These are phyloP conservation scores for Epistrophe eligans DNA, from an alignment of 2,888 invertebrate species.

Conservation along the genomic window DNA sequence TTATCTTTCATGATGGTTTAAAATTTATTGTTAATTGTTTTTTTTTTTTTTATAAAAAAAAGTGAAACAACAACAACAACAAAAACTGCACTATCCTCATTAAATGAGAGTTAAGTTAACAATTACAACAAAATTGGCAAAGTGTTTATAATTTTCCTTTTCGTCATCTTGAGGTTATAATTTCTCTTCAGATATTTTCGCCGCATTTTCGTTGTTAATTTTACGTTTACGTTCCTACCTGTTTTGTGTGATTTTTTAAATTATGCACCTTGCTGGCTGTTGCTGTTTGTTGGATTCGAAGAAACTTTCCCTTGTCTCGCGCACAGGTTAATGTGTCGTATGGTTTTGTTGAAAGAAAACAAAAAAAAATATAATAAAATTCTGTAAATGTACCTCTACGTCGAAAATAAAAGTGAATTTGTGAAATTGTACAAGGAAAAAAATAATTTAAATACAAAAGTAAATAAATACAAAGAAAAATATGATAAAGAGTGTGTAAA, in stretches of 20 bases:
- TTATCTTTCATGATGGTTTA: slow-evolving; percentile 8
- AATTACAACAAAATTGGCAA: slow-evolving; percentile 53
- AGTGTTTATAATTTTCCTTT: slow-evolving; percentile 38
- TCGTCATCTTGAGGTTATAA: slow-evolving; percentile 28
- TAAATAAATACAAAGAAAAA: slow-evolving; percentile 35
- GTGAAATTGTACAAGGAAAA: slow-evolving; percentile 51
- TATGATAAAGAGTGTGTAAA: slow-evolving; percentile 23
- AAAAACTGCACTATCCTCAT: slow-evolving; percentile 28
- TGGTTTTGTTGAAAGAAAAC: slow-evolving; percentile 53
- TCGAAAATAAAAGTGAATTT: slow-evolving; percentile 61
- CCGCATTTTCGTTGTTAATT: slow-evolving; percentile 64
- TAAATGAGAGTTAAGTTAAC: slow-evolving; percentile 44
- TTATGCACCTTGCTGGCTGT: slow-evolving; percentile 69
- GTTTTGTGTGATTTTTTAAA: slow-evolving; percentile 64
- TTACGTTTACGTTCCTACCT: slow-evolving; percentile 39
- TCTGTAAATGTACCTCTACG: slow-evolving; percentile 38
- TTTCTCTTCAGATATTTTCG: slow-evolving; percentile 76
- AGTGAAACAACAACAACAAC: not conserved
- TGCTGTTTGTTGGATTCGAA: slow-evolving; percentile 53
- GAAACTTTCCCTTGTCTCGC: slow-evolving; percentile 70
- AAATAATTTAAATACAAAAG: slow-evolving; percentile 34
- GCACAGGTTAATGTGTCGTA: slow-evolving; percentile 74
- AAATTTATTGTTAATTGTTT: slow-evolving; percentile 43
- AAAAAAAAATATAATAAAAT: slow-evolving; percentile 38
- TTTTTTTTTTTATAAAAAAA: not conserved